A percentile compares a stretch with the other conserved stretches of the same genome.
These are phyloP conservation scores for Sanderia malayensis DNA, from an alignment of 30 jellyfish, hydroid and myxozoan genomes.

Conservation along the genomic window DNA sequence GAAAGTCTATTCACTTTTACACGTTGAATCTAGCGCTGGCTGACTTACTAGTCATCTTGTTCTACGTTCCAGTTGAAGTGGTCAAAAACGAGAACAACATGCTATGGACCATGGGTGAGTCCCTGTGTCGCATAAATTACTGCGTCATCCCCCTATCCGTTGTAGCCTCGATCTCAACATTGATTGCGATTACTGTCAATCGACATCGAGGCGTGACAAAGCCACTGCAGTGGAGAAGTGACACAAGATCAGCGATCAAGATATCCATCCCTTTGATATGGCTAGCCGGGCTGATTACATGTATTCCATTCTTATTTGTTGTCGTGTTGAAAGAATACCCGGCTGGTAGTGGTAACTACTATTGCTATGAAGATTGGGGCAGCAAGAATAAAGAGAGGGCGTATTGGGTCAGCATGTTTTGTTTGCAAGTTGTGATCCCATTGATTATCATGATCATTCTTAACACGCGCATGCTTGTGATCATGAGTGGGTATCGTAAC, in stretches of 20 bases:
- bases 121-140: constrained; percentile 53
- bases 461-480: constrained; percentile 10
- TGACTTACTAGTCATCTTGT: constrained; percentile 43
- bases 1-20: constrained; percentile 54
- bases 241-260: constrained; percentile 26
- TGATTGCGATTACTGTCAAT: constrained; percentile 62
- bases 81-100: constrained; percentile 29
- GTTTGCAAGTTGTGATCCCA: constrained; percentile 34
- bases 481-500: neutral
- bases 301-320: constrained; percentile 59
- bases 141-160: constrained; percentile 53
- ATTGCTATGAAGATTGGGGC: constrained; percentile 47
- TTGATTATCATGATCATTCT: constrained; percentile 8
- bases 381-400: neutral
- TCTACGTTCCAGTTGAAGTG: constrained; percentile 65
- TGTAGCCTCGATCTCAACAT: constrained; percentile 51
- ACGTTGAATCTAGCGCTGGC: constrained; percentile 65
- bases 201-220: constrained; percentile 60
- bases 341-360: constrained; percentile 35
- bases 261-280: constrained; percentile 52
- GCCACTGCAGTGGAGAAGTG: constrained; percentile 67
- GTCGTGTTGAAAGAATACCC: constrained; percentile 19
- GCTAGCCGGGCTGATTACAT: constrained; percentile 36
- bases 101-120: constrained; percentile 68
- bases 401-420: constrained; percentile 46